These are phyloP conservation scores for Dromas ardeola DNA, from an alignment of 2,113 vertebrate genomes.

Conservation along the genomic window DNA sequence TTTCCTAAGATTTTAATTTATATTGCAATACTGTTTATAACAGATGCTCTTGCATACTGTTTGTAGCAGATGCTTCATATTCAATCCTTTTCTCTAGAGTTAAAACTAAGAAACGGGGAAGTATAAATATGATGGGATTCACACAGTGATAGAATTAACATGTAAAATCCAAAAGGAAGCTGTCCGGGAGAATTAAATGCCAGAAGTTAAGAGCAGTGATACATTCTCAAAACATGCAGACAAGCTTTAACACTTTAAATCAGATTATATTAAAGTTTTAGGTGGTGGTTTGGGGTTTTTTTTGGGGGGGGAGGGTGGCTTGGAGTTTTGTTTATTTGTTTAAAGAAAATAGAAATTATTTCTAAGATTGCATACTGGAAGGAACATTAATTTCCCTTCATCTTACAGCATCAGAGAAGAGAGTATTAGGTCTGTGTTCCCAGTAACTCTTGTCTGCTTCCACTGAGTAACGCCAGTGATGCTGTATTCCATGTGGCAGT, in stretches of 20 bases:
- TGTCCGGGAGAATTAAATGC: not conserved
- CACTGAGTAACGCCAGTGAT: not conserved
- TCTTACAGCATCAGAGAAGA: not conserved
- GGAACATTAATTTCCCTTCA: not conserved
- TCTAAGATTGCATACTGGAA: not conserved
- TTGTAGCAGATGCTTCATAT: not conserved
- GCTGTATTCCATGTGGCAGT: not conserved
- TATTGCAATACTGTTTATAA: not conserved
- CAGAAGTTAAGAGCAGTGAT: not conserved
- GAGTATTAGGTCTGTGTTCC: not conserved
- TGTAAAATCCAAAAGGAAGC: not conserved
- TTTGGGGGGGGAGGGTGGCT: not conserved
- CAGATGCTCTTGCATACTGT: not conserved
- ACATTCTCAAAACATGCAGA: not conserved
- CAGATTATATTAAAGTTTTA: not conserved
- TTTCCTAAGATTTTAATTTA: not conserved
- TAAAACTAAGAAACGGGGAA: not conserved
- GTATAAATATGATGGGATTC: not conserved
- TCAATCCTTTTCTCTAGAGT: not conserved
- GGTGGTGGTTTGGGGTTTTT: rapidly evolving
- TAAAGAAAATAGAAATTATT: not conserved
- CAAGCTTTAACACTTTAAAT: not conserved
- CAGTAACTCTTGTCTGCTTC: not conserved
- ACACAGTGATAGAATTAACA: not conserved
- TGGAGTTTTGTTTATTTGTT: not conserved